Percentiles rank a stretch among this genome's conserved stretches.
Evolutionary conservation across 2,113 vertebrate species (phyloP).

Genomic region (Lipophrys pholis): DNA sequence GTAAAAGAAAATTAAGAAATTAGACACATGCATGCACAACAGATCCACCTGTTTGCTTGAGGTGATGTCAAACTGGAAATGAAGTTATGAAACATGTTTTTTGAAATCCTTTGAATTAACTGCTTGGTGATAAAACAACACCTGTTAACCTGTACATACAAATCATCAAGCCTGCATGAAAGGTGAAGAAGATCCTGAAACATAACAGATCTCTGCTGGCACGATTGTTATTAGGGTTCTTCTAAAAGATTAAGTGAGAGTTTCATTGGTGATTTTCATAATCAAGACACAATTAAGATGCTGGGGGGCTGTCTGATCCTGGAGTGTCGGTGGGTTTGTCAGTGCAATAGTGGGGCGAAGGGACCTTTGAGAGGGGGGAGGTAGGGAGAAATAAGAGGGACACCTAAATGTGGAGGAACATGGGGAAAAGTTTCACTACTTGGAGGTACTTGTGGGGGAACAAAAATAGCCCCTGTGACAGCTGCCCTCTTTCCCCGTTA

Average conservation of each 20-base stretch:
- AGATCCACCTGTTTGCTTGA: too few relatives aligned
- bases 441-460: too few relatives aligned
- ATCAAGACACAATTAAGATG: slow-evolving; percentile 13
- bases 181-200: too few relatives aligned
- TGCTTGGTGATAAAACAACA: slow-evolving; percentile 1
- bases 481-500: not conserved
- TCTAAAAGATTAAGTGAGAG: not conserved
- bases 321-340: slow-evolving; percentile 4
- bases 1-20: too few relatives aligned
- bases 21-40: too few relatives aligned
- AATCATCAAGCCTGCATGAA: not conserved
- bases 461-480: not conserved
- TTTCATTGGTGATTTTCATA: not conserved
- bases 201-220: too few relatives aligned
- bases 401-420: not conserved
- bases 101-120: not conserved
- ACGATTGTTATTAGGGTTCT: not conserved
- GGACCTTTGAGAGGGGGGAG: not conserved
- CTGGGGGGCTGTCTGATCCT: not conserved
- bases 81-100: too few relatives aligned
- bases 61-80: too few relatives aligned
- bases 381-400: not conserved
- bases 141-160: slow-evolving; percentile 10
- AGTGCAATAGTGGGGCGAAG: not conserved
- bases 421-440: fast-evolving